Percentiles rank a stretch among this genome's conserved stretches.
phyloP scores from a whole-genome alignment of 1,140 invertebrate genomes.

The Melipona quadrifasciata region DNA sequence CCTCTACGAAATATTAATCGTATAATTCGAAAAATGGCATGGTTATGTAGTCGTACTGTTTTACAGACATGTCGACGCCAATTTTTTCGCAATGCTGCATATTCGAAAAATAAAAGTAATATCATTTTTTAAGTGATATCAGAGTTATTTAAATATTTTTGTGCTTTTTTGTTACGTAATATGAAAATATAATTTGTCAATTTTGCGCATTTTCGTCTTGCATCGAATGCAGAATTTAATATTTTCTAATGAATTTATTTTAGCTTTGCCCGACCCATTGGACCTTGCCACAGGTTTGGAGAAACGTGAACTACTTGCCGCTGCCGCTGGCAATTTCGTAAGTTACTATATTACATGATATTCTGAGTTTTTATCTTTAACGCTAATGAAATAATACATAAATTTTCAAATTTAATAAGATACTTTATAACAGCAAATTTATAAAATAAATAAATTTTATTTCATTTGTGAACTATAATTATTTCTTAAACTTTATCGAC shows the following conservation, averaged over 20 bases:
- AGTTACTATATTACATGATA: constrained; percentile 68
- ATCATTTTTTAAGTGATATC: not conserved
- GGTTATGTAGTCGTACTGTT: constrained; percentile 81
- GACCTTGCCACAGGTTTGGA: constrained; percentile 97
- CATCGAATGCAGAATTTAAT: not conserved
- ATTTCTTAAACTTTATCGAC: not conserved
- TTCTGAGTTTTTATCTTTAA: not conserved
- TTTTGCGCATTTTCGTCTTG: constrained; percentile 23
- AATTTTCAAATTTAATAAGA: not conserved
- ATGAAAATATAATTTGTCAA: constrained; percentile 25
- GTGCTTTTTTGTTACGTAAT: constrained; percentile 72
- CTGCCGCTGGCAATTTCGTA: constrained; percentile 92
- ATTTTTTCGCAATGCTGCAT: constrained; percentile 72
- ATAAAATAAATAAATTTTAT: not conserved
- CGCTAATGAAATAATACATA: not conserved
- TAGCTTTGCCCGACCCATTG: constrained; percentile 90
- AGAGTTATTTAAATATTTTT: not conserved
- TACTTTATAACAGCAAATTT: not conserved
- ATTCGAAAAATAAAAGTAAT: constrained; percentile 75
- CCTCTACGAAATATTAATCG: not conserved
- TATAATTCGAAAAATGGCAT: constrained; percentile 82
- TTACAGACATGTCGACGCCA: constrained; percentile 81
- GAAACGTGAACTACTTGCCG: constrained; percentile 92
- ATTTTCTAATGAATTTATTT: constrained; percentile 48
- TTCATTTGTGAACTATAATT: not conserved